Base-by-base conservation (phyloP, 2,888 invertebrate genomes). In the Euzetes globulus region DNA sequence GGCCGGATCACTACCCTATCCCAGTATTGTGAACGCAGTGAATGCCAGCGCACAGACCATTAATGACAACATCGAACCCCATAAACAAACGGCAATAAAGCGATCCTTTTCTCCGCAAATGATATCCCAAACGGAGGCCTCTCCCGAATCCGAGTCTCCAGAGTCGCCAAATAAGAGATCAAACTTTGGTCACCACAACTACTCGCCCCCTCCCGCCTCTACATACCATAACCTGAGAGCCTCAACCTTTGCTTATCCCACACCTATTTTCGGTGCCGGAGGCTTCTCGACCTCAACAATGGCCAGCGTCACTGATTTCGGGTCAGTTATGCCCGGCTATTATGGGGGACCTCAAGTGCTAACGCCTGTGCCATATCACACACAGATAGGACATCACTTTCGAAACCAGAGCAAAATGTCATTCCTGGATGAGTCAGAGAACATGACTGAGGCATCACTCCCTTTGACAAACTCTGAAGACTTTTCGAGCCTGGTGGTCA, bases 381-480 rank as follows among this genome's bases (percentile, higher is more conserved):
- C 76, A 52, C 75, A 75, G 47, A 55, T 75, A n/a, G 55, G 68
- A 15, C 75, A 73, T 17, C 77, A 75, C 50, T 73, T 71, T 17
- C 76, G 71, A 5, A 73, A 70, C 22, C 76, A 76, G 47, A 77
- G 52, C 68, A 65, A 71, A 75, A 37, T 73, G 29, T 52, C 55
- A 27, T 63, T 73, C 9, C 45, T 73, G 7, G 76, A 76, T 3
- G 77, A 78, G n/a, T 52, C 33, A 70, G 72, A 73, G 17, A 37
- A 47, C 13, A 74, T 19, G n/a, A 37, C 63, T 37, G 78, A 77
- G 37, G 75, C 76, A 50, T 73, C 77, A 13, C 72, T 78, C 15
- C 75, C 77, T 0, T 75, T 77, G 13, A 76, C 77, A 7, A 75
- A 75, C 63, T 75, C 77, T 1, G 78, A 78, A 71, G 78, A 78